phyloP scores from a whole-genome alignment of 2,888 invertebrate genomes.

The Galerucella nymphaeae region DNA sequence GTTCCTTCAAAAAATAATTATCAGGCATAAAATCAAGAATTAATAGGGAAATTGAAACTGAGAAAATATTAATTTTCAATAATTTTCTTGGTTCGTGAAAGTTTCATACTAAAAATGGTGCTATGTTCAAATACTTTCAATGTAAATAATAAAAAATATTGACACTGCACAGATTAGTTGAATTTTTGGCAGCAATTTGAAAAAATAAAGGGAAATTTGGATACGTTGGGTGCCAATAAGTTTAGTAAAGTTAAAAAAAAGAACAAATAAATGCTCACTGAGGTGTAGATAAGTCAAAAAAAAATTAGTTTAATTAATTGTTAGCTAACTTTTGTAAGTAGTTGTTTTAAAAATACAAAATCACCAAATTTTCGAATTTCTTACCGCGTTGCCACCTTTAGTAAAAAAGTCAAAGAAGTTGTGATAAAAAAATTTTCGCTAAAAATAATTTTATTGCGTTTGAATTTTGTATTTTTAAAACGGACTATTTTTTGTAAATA shows the following conservation, averaged over 20 bases:
- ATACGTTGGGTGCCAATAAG: slow-evolving; percentile 18
- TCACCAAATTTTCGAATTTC: not conserved
- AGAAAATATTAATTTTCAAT: not conserved
- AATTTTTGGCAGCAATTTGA: slow-evolving; percentile 14
- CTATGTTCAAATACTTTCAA: slow-evolving; percentile 37
- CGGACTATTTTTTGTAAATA: slow-evolving; percentile 49
- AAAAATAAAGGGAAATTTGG: not conserved
- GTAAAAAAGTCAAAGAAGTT: not conserved
- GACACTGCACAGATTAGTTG: slow-evolving; percentile 35
- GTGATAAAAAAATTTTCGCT: not conserved
- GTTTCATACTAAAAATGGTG: slow-evolving; percentile 34
- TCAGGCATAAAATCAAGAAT: not conserved
- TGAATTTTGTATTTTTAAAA: slow-evolving; percentile 24
- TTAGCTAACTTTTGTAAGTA: slow-evolving; percentile 34
- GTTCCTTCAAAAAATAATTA: too few relatives aligned
- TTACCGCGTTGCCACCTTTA: not conserved
- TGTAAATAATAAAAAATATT: slow-evolving; percentile 31
- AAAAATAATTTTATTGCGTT: too few relatives aligned
- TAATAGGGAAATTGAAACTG: not conserved
- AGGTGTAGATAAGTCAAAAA: slow-evolving; percentile 57
- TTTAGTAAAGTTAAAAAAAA: slow-evolving; percentile 54
- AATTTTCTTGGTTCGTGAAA: not conserved
- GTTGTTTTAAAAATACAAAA: slow-evolving; percentile 36
- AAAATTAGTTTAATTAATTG: slow-evolving; percentile 50
- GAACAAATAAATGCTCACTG: slow-evolving; percentile 58